Base-by-base conservation (phyloP, 2,888 invertebrate genomes). In the Cephalotes varians region DNA sequence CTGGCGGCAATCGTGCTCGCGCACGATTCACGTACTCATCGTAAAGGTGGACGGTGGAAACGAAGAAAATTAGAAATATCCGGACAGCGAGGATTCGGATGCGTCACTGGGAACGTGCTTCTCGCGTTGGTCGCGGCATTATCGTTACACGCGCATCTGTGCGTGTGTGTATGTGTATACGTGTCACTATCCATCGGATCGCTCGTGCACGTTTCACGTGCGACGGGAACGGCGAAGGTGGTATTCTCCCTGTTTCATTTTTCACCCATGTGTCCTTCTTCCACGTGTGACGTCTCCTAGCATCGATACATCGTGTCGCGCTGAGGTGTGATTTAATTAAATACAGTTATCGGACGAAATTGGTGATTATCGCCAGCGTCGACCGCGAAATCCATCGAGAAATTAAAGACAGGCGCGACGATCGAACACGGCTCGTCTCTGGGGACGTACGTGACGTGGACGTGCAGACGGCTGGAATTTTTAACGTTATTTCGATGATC, bases 261-360 rank as follows among this genome's bases (percentile, higher is more conserved):
- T 49, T 51, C 65, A 83, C 47, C 74, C 69, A 64, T 60, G 34
- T 65, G 18, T 37, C 28, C 56, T 21, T 18, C 34, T 10, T 4
- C 56, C 25, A 15, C 25, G 44, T 25, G 34, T 49, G 73, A 73
- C 81, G 51, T 54, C 25, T 64, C 10, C 21, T 21, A 21, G 5
- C 62, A 34, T 51, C 49, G 67, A 65, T 74, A 65, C 49, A 49
- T 76, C 58, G 58, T 51, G 47, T 25, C 74, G 85, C 64, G 67
- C 76, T 71, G 85, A 80, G 80, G 71, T 87, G 84, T 88, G 90
- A 92, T 91, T 92, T 90, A 90, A 91, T 92, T 92, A 91, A 91
- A 91, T 90, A 72, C 76, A 67, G 83, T 84, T 84, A 81, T 81
- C 79, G 81, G 79, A 12, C 84, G 90, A 91, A 90, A 91, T 90